phyloP scores from a whole-genome alignment of 2,797 vertebrate genomes.

The Centropyge bicolor region DNA sequence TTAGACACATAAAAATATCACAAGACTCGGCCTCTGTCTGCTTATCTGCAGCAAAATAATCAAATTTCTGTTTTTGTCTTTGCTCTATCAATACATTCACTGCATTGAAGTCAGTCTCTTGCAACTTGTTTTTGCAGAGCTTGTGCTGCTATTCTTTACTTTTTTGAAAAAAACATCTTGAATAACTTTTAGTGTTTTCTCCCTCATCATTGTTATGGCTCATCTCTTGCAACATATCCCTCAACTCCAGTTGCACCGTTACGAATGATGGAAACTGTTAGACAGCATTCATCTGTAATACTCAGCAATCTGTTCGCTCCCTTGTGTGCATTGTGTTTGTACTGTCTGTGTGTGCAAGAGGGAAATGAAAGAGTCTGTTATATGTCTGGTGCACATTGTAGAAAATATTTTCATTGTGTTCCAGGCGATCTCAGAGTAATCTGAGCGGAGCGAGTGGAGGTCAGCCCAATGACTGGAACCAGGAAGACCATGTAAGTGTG shows the following conservation, averaged over 20 bases:
- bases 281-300: conserved; percentile 35
- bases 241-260: conserved; percentile 25
- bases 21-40: not conserved
- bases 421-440: conserved; percentile 89
- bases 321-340: conserved; percentile 20
- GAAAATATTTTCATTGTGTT: conserved; percentile 52
- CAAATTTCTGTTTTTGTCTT: not conserved
- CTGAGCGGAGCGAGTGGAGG: conserved; percentile 89
- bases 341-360: not conserved
- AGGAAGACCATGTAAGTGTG: conserved; percentile 91
- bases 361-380: not conserved
- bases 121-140: conserved; percentile 1
- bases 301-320: conserved; percentile 5
- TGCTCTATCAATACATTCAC: not conserved
- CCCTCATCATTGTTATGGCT: conserved; percentile 12
- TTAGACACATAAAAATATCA: conserved; percentile 22
- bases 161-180: not conserved
- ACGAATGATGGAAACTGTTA: conserved; percentile 9
- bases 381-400: conserved; percentile 19
- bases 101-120: not conserved
- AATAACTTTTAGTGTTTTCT: conserved; percentile 10
- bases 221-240: conserved; percentile 26
- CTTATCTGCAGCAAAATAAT: conserved; percentile 15
- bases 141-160: not conserved
- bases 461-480: conserved; percentile 90